Evolutionary conservation across 1,140 invertebrate species (phyloP), one percentile per base, ranked within the genome.

Genomic region (Coboldia fuscipes): DNA sequence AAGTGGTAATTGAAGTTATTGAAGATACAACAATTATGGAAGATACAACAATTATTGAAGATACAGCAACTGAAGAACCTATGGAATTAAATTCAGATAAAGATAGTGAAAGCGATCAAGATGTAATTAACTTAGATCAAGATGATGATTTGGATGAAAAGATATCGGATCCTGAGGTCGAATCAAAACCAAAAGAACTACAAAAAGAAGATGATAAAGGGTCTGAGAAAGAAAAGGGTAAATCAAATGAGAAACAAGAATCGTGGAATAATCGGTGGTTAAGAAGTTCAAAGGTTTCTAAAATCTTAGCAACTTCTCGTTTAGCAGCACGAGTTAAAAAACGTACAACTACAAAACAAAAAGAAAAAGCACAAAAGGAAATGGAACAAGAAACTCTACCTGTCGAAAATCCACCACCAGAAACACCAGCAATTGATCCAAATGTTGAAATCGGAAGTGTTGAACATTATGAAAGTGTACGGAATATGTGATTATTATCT

Each of bases 301-400:
- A 51, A 39, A 61, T 68, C 7, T 40, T 68, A 24, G 60, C 52
- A 3, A 63, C 59, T 10, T 57, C 65, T 8, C 60, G 58, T 19
- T 52, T 68, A 24, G 48, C 63, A 12, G 67, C 66, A 40, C 62
- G 62, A 34, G 43, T 68, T 14, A n/a, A n/a, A n/a, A n/a, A n/a
- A n/a, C 50, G 65, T 35, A 65, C 63, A 41, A 68, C 67, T 45
- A 66, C 67, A 41, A 65, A 56, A 39, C 58, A 66, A 41, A 47
- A 65, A 14, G 66, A 66, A 41, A 60, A 48, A 34, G 35, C 41
- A n/a, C 41, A 47, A 39, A 43, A 44, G 33, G 40, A 41, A 32
- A 37, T 18, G 17, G 38, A 38, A 13, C 24, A 28, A 17, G 22
- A 34, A 26, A 23, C 13, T 15, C 33, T 18, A 35, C 23, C 9